Base-by-base conservation (phyloP, 2,113 vertebrate genomes). In the Garra rufa region DNA sequence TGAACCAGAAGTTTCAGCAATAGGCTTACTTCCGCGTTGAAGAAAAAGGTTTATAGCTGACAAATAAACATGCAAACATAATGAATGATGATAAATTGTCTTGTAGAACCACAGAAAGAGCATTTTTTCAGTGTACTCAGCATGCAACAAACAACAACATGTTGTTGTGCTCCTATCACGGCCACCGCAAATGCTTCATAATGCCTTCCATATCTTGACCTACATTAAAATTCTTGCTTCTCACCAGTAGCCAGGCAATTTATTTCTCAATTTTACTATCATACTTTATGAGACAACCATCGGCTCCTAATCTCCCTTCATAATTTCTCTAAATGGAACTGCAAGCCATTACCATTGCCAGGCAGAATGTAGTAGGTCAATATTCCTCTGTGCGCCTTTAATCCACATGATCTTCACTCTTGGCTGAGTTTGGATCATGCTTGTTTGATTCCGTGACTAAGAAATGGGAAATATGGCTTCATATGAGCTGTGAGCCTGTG, bases 221-320 rank as follows among this genome's bases (percentile, higher is more conserved):
- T 76, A 52, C 46, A 76, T 76, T 76, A 7, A 26, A 73, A 73
- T 14, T 46, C 5, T 26, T 73, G 38, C 69, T 14, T 24, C 41
- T 44, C 26, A n/a, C 30, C 67, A 26, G 6, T 46, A 26, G 41
- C 69, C 55, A 61, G 26, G 50, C 38, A 73, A 73, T 73, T 46
- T 46, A 34, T 52, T 78, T 59, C 52, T 78, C 7, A 26, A 78
- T 78, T 78, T 24, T 77, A 52, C 28, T 57, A 10, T 77, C 19
- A 19, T 57, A 55, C 17, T 57, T 59, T 41, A 6, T 4, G 15
- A 43, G 38, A 13, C 1, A 78, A 59, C 34, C 14, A 10, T 26
- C 34, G 21, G 46, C 19, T 76, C 9, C 28, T 76, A 76, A 55
- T 79, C 55, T 38, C 26, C 8, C n/a, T 19, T 41, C 24, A 44